Evolutionary conservation across 2,888 invertebrate genomes (phyloP).

Genomic region (Stomorhina lunata): DNA sequence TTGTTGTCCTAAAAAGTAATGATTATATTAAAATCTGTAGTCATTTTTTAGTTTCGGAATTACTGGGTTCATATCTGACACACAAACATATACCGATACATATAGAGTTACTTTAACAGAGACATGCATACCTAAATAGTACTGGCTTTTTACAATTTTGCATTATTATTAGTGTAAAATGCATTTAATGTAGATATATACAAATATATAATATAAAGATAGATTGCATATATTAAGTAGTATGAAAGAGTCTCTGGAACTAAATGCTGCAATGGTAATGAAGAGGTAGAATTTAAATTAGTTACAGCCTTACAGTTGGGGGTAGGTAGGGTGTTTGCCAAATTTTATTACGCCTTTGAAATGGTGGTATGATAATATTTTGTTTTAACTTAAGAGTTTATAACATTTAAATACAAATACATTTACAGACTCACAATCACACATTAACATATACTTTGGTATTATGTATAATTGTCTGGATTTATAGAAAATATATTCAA

Average conservation of each 20-base stretch:
- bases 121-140: neutral
- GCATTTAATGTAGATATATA: conserved; percentile 70
- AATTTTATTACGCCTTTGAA: conserved; percentile 31
- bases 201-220: conserved; percentile 39
- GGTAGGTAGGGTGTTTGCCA: neutral
- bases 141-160: conserved; percentile 68
- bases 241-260: neutral
- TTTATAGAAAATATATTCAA: conserved; percentile 50
- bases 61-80: too few relatives aligned
- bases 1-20: too few relatives aligned
- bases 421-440: neutral
- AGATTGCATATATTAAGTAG: conserved; percentile 64
- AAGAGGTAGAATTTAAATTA: conserved; percentile 45
- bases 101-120: neutral
- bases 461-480: conserved; percentile 29
- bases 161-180: conserved; percentile 75
- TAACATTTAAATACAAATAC: conserved; percentile 30
- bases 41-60: too few relatives aligned
- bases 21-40: too few relatives aligned
- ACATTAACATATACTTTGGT: neutral
- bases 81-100: neutral
- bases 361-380: conserved; percentile 49
- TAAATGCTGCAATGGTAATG: conserved; percentile 9
- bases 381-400: conserved; percentile 42
- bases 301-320: neutral